phyloP scores from a whole-genome alignment of 2,797 vertebrate species.

The Peromyscus aztecus region DNA sequence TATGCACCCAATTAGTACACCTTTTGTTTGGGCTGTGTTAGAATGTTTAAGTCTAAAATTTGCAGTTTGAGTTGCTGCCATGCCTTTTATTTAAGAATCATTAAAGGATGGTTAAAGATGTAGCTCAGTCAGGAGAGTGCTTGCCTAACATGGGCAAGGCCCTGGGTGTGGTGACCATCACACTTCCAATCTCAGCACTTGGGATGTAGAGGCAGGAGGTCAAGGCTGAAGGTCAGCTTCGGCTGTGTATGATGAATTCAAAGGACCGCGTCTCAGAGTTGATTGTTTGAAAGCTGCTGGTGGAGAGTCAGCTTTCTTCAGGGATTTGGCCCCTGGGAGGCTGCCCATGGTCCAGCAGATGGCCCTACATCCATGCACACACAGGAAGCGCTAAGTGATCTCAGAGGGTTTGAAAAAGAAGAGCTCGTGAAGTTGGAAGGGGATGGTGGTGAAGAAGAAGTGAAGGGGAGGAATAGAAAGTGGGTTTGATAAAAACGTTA shows the following conservation, averaged over 20 bases:
- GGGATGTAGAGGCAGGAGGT: neutral
- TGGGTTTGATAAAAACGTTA: neutral
- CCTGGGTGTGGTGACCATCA: neutral
- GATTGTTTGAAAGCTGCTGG: neutral
- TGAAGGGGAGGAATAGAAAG: neutral
- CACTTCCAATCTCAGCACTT: neutral
- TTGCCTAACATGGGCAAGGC: neutral
- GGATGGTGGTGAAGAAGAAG: no score
- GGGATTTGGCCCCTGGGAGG: neutral
- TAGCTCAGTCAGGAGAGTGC: neutral
- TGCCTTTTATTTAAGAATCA: neutral
- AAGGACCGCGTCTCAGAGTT: neutral
- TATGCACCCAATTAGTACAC: neutral
- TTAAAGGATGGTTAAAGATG: neutral
- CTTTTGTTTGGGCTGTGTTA: neutral
- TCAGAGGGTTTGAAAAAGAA: neutral
- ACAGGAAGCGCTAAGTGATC: neutral
- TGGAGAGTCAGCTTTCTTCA: neutral
- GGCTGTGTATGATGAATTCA: neutral
- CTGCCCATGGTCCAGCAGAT: neutral
- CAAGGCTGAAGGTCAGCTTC: neutral
- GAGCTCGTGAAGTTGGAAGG: neutral
- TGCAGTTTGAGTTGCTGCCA: neutral
- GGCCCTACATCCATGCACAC: neutral
- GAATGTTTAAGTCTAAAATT: neutral